Evolutionary conservation across 2,113 vertebrate species (phyloP).

Genomic region (Cnemophilus loriae): DNA sequence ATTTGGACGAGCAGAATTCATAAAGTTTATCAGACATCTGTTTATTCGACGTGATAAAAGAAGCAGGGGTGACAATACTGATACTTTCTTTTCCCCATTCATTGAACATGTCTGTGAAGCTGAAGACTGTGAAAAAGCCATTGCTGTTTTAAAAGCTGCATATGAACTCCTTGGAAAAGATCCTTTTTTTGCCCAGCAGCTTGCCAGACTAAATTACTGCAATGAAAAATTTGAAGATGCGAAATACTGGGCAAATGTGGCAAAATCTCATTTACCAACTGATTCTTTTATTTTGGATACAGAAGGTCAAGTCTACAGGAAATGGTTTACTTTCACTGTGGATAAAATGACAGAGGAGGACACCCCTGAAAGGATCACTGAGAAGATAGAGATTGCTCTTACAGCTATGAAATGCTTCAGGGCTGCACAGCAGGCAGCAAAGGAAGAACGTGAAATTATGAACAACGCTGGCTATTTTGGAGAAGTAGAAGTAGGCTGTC

Average conservation of each 20-base stretch:
- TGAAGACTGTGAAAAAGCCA: slow-evolving; percentile 67
- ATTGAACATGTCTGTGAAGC: slow-evolving; percentile 73
- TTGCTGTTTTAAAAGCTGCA: slow-evolving; percentile 66
- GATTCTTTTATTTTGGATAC: slow-evolving; percentile 83
- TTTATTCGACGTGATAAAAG: slow-evolving; percentile 75
- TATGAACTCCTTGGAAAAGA: slow-evolving; percentile 73
- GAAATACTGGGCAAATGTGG: slow-evolving; percentile 70
- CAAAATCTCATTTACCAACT: slow-evolving; percentile 62
- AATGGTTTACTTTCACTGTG: slow-evolving; percentile 71
- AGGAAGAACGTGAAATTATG: slow-evolving; percentile 58
- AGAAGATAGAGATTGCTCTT: slow-evolving; percentile 71
- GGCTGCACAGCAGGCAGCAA: slow-evolving; percentile 69
- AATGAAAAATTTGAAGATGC: slow-evolving; percentile 77
- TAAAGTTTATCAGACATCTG: slow-evolving; percentile 74
- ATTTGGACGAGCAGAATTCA: slow-evolving; percentile 74
- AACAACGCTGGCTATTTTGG: slow-evolving; percentile 73
- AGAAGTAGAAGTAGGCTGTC: slow-evolving; percentile 78
- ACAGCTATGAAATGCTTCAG: slow-evolving; percentile 79
- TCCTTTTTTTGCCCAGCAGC: slow-evolving; percentile 79
- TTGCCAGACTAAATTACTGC: slow-evolving; percentile 78
- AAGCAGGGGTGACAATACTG: slow-evolving; percentile 73
- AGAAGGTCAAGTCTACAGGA: slow-evolving; percentile 81
- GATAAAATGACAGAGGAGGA: slow-evolving; percentile 47
- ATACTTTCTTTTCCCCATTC: slow-evolving; percentile 78
- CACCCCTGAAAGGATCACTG: slow-evolving; percentile 16